A percentile compares a stretch with the other conserved stretches of the same genome.
Evolutionary conservation across 2,113 vertebrate genomes (phyloP).

Genomic region (Pseudorasbora parva): DNA sequence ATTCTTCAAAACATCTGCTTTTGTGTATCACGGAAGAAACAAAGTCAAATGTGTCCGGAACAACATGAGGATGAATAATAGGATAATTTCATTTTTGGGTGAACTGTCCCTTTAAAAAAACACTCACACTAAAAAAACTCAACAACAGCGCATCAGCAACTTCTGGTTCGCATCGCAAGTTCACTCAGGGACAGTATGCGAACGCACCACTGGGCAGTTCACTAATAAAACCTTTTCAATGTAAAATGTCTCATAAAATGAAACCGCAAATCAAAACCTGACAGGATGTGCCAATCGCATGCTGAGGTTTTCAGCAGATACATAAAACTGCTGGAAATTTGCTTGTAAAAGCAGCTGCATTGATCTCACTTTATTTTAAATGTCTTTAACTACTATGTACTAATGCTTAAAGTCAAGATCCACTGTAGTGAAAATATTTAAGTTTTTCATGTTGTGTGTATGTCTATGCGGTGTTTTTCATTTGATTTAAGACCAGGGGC

Average conservation of each 20-base stretch:
- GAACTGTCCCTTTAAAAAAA: too few relatives aligned
- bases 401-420: too few relatives aligned
- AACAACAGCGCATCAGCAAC: not conserved
- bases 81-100: not conserved
- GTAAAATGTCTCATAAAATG: conserved; percentile 13
- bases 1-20: not conserved
- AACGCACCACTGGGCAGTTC: not conserved
- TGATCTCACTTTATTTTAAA: too few relatives aligned
- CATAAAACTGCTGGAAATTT: not conserved
- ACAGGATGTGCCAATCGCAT: not conserved
- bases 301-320: not conserved
- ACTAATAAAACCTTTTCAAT: not conserved
- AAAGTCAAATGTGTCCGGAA: not conserved
- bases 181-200: not conserved
- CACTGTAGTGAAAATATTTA: too few relatives aligned
- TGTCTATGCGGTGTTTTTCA: too few relatives aligned
- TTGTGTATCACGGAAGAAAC: not conserved
- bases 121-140: not conserved
- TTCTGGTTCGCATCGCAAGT: not conserved
- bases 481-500: too few relatives aligned
- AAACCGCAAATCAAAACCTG: not conserved
- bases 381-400: too few relatives aligned
- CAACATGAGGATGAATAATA: too few relatives aligned
- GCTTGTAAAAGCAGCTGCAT: not conserved
- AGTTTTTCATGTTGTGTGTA: too few relatives aligned